Evolutionary conservation across 2,113 vertebrate species (phyloP).

Genomic region (Zosterops pallidus): DNA sequence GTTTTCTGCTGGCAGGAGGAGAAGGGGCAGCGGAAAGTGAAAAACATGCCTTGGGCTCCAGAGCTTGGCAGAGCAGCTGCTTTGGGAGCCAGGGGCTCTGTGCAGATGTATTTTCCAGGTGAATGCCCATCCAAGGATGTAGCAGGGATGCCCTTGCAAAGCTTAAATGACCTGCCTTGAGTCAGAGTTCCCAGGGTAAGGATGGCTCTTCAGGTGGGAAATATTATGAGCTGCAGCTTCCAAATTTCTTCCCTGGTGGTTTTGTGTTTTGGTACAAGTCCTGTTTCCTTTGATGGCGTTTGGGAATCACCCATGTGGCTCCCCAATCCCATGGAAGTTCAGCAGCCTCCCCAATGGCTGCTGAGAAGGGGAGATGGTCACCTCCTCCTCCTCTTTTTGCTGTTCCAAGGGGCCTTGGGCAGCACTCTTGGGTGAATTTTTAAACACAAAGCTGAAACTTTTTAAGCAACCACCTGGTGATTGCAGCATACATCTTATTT

Average conservation of each 20-base stretch:
- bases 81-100: not conserved
- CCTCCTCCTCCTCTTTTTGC: not conserved
- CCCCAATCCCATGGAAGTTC: not conserved
- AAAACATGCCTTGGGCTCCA: not conserved
- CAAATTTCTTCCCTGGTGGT: not conserved
- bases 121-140: not conserved
- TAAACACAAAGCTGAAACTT: not conserved
- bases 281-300: not conserved
- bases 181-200: not conserved
- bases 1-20: not conserved
- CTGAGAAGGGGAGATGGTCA: not conserved
- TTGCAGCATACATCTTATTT: not conserved
- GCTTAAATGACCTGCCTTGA: not conserved
- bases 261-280: not conserved
- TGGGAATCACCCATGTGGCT: not conserved
- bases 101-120: not conserved
- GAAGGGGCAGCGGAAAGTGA: fast-evolving
- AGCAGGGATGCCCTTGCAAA: not conserved
- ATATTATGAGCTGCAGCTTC: fast-evolving
- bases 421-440: not conserved
- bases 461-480: not conserved
- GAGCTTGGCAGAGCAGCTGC: not conserved
- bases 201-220: not conserved
- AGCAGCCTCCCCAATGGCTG: not conserved
- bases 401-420: not conserved